phyloP scores from a whole-genome alignment of 2,888 invertebrate species.

The Chloroclystis v-ata region DNA sequence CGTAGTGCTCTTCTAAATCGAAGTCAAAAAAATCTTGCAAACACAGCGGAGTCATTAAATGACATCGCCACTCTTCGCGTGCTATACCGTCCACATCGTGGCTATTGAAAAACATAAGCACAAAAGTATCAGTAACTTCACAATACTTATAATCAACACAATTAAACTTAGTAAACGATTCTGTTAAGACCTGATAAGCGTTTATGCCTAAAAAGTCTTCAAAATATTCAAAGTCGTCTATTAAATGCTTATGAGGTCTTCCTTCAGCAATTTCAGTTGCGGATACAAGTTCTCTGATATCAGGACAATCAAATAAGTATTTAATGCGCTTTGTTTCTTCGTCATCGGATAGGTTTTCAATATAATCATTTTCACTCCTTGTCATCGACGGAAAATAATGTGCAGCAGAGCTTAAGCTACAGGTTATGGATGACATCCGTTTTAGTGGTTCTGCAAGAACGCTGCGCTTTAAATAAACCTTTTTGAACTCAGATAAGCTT shows the following conservation, averaged over 20 bases:
- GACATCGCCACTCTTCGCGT: constrained; percentile 65
- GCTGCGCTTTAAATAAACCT: constrained; percentile 61
- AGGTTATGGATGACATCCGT: constrained; percentile 35
- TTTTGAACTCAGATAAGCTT: constrained; percentile 59
- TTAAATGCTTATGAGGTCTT: constrained; percentile 50
- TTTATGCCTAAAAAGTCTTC: constrained; percentile 57
- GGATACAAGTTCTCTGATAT: constrained; percentile 64
- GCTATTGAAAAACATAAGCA: constrained; percentile 68
- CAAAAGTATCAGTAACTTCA: constrained; percentile 61
- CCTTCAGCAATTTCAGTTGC: constrained; percentile 59
- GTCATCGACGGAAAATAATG: constrained; percentile 49
- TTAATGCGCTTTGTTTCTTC: constrained; percentile 44
- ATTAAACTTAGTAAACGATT: constrained; percentile 60
- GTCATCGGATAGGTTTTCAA: constrained; percentile 25
- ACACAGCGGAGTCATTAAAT: constrained; percentile 70
- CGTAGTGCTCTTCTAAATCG: constrained; percentile 66
- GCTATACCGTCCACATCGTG: constrained; percentile 59
- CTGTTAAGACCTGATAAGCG: constrained; percentile 55
- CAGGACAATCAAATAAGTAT: constrained; percentile 62
- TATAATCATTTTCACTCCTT: constrained; percentile 40
- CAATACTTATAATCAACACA: constrained; percentile 71
- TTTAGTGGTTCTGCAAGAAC: constrained; percentile 56
- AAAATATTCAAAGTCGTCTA: constrained; percentile 64
- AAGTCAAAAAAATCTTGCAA: constrained; percentile 77
- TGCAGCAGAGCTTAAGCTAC: constrained; percentile 31